phyloP scores from a whole-genome alignment of 1,140 invertebrate species.

The Calosoma granatense region DNA sequence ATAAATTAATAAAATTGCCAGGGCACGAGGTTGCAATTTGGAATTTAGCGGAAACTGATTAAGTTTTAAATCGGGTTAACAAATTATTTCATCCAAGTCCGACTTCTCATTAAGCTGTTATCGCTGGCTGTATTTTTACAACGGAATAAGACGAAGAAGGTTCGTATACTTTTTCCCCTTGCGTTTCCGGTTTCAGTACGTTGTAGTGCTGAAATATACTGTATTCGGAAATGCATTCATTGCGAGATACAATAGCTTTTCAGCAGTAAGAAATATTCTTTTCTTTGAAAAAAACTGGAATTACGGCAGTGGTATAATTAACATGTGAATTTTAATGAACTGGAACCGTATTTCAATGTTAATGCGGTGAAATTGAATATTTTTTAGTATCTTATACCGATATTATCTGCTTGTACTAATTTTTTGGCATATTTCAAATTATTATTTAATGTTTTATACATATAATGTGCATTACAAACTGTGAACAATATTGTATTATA shows the following conservation, averaged over 20 bases:
- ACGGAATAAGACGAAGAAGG: too few species aligned
- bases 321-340: not conserved
- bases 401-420: too few species aligned
- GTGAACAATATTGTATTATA: too few species aligned
- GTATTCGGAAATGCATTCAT: not conserved
- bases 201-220: not conserved
- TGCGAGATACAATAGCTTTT: too few species aligned
- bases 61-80: not conserved
- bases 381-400: too few species aligned
- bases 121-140: too few species aligned
- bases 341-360: not conserved
- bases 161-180: not conserved
- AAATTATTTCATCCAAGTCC: not conserved
- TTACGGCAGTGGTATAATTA: not conserved
- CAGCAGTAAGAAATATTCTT: too few species aligned
- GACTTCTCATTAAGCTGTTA: not conserved
- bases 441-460: too few species aligned
- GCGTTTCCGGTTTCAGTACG: not conserved
- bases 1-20: not conserved
- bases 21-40: not conserved
- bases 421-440: too few species aligned
- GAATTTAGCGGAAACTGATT: conserved; percentile 1
- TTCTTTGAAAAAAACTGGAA: too few species aligned
- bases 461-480: too few species aligned
- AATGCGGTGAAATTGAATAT: too few species aligned